Evolutionary conservation across 1,140 invertebrate genomes (phyloP).

Genomic region (Zaprionus lachaisei): DNA sequence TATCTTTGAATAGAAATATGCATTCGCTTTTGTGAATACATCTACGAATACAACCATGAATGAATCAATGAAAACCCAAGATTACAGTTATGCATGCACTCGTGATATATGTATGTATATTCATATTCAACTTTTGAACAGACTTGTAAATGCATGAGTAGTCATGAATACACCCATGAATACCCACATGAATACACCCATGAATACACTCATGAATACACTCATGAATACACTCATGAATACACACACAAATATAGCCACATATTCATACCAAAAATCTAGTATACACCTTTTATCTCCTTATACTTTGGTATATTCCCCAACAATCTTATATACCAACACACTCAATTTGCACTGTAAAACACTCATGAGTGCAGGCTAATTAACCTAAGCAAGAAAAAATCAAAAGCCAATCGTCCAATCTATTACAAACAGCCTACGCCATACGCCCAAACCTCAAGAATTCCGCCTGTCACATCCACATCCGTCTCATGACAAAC

Average conservation of each 20-base stretch:
- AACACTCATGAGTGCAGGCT: constrained; percentile 10
- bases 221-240: constrained; percentile 3
- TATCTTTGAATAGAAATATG: no score
- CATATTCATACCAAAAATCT: not conserved
- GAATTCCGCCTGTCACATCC: constrained; percentile 69
- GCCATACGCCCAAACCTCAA: constrained; percentile 63
- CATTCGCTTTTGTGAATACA: no score
- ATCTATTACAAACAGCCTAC: constrained; percentile 67
- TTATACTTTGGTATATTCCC: no score
- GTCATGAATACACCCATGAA: constrained; percentile 1
- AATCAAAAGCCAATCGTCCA: constrained; percentile 7
- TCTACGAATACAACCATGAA: not conserved
- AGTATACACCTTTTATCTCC: no score
- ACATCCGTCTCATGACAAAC: constrained; percentile 72
- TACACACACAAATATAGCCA: not conserved
- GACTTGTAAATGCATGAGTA: not conserved
- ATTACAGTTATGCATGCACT: not conserved
- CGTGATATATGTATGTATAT: no score
- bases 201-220: not conserved
- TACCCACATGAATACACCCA: not conserved
- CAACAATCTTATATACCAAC: no score
- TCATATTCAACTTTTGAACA: not conserved
- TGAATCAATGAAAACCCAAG: no score
- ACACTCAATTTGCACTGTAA: not conserved
- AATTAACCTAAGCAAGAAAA: constrained; percentile 5